phyloP scores from a whole-genome alignment of 37 sponge, comb jelly and placozoan species.

The Axinella damicornis region DNA sequence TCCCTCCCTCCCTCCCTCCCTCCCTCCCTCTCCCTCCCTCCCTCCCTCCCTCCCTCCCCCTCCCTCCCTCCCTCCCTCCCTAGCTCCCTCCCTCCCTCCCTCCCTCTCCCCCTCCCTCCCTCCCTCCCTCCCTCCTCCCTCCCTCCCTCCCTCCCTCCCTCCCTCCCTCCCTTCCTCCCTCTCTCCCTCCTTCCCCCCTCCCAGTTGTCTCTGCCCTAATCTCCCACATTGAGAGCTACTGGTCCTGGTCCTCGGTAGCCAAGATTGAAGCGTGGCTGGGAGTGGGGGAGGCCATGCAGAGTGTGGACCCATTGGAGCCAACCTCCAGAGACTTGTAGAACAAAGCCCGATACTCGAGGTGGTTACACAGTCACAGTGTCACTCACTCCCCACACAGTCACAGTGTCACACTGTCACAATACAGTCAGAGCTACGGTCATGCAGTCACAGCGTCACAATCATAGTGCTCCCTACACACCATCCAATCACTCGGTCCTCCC shows the following conservation, averaged over 20 bases:
- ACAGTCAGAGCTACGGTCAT: not conserved
- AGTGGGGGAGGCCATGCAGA: slow-evolving; percentile 24
- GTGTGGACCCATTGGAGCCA: slow-evolving; percentile 68
- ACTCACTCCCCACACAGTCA: too few relatives aligned
- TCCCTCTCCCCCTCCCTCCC: not conserved
- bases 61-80: not conserved
- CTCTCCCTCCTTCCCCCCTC: not conserved
- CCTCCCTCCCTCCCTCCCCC: not conserved
- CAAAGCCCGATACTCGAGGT: slow-evolving; percentile 60
- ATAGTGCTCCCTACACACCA: too few relatives aligned
- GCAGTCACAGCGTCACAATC: too few relatives aligned
- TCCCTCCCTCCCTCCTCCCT: slow-evolving; percentile 9
- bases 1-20: not conserved
- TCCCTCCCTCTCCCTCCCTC: not conserved
- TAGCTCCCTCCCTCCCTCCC: not conserved
- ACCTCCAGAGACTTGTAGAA: slow-evolving; percentile 44
- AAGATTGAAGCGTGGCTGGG: slow-evolving; percentile 40
- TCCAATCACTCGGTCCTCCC: too few relatives aligned
- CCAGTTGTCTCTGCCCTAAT: slow-evolving; percentile 31
- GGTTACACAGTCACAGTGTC: too few relatives aligned
- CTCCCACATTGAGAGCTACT: slow-evolving; percentile 14
- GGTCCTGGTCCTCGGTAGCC: not conserved
- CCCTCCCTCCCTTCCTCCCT: not conserved
- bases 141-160: too few relatives aligned
- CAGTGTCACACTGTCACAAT: too few relatives aligned